Conservation (phyloP, 2,888 invertebrate genomes). For the Kryphioiulus occultus region DNA sequence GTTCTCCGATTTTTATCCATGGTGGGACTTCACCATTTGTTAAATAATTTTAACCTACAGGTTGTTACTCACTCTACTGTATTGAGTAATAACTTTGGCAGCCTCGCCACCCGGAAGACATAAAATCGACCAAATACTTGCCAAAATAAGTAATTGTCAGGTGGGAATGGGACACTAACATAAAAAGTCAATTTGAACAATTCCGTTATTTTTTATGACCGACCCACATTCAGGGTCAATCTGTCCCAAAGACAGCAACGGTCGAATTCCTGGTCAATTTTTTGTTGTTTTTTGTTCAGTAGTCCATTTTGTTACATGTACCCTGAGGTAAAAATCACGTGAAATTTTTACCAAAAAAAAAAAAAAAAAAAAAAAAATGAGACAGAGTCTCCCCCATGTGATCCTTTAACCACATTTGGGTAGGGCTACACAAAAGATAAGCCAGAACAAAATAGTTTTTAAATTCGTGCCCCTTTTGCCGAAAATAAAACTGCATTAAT, state of each 20-base stretch:
- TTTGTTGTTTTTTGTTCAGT: neutral
- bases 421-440: constrained; percentile 6
- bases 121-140: neutral
- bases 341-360: too few species aligned
- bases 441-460: neutral
- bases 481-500: neutral
- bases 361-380: too few species aligned
- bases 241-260: neutral
- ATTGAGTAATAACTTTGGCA: too few species aligned
- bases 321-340: neutral
- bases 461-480: neutral
- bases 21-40: too few species aligned
- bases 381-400: neutral
- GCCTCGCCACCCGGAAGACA: neutral
- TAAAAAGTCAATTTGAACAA: neutral
- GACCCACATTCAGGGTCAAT: neutral
- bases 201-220: neutral
- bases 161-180: neutral
- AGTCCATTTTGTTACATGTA: neutral
- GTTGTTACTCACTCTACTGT: too few species aligned
- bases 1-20: too few species aligned
- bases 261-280: neutral
- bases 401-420: neutral
- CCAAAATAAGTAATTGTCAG: neutral
- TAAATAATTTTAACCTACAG: too few species aligned